Percentiles rank a stretch among this genome's conserved stretches.
Conservation (phyloP, 2,797 vertebrate genomes). For the Falco biarmicus region DNA sequence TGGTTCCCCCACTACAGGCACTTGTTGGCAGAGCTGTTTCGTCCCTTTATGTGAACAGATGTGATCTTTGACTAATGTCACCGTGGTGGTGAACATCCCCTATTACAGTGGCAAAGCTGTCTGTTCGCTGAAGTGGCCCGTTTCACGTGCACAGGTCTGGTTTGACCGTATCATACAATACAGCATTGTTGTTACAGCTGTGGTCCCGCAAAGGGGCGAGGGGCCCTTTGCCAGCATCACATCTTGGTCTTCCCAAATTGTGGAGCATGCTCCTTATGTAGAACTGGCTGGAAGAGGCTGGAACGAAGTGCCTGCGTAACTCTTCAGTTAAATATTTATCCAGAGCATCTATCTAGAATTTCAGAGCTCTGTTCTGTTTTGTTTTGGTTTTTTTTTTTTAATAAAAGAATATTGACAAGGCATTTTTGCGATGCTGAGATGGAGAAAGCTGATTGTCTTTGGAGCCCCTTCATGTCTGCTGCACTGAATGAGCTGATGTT, state of each 20-base stretch:
- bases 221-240: not conserved
- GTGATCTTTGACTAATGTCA: constrained; percentile 3
- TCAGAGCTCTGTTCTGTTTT: not conserved
- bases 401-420: not conserved
- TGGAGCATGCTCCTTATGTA: not conserved
- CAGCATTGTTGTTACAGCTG: constrained; percentile 36
- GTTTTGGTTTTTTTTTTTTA: not conserved
- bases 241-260: not conserved
- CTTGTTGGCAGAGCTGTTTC: constrained; percentile 46
- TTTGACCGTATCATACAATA: not conserved
- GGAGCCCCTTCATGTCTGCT: not conserved
- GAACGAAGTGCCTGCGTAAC: not conserved
- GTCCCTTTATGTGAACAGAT: constrained; percentile 46
- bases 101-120: not conserved
- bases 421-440: not conserved
- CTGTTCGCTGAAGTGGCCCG: not conserved
- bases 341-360: not conserved
- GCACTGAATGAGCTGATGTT: not conserved
- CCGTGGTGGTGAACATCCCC: not conserved
- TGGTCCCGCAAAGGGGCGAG: not conserved
- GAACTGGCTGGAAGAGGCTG: constrained; percentile 7
- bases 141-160: not conserved
- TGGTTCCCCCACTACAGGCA: not conserved
- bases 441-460: not conserved
- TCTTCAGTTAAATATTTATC: not conserved